Percentiles rank a stretch among this genome's conserved stretches.
These are phyloP conservation scores for Tetrapedia diversipes DNA, from an alignment of 2,888 invertebrate genomes.

Conservation along the genomic window DNA sequence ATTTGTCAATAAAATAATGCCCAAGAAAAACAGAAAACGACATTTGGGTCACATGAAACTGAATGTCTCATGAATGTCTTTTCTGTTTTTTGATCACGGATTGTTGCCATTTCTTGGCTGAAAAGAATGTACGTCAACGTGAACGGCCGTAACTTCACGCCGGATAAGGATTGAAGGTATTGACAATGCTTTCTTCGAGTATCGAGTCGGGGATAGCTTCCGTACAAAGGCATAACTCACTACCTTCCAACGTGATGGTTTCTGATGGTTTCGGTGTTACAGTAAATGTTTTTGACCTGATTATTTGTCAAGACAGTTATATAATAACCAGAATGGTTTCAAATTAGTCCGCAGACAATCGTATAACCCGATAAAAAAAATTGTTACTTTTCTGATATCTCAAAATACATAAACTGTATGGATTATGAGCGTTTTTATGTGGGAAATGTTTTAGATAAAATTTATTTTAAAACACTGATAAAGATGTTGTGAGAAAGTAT, in stretches of 20 bases:
- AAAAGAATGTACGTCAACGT: constrained; percentile 42
- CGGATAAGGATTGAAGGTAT: constrained; percentile 58
- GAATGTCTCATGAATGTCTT: constrained; percentile 6
- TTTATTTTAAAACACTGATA: too few relatives aligned
- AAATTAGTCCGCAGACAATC: neutral
- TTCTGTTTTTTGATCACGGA: constrained; percentile 16
- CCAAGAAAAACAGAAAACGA: neutral
- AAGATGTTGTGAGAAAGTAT: too few relatives aligned
- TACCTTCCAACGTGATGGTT: constrained; percentile 8
- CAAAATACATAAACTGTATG: neutral
- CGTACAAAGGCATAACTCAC: constrained; percentile 22
- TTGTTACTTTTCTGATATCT: neutral
- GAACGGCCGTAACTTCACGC: constrained; percentile 34
- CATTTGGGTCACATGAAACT: constrained; percentile 18
- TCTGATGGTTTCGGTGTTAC: constrained; percentile 17
- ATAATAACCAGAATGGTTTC: neutral
- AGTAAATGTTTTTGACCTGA: constrained; percentile 36
- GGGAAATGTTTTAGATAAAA: too few relatives aligned
- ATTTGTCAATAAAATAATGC: neutral
- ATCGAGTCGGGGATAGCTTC: constrained; percentile 29
- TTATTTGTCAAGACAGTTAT: neutral
- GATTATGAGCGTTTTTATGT: neutral
- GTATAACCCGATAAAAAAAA: neutral
- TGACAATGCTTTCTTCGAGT: constrained; percentile 53
- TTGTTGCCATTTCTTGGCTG: constrained; percentile 30